Percentiles rank a stretch among this genome's conserved stretches.
phyloP scores from a whole-genome alignment of 1,140 invertebrate species.

The Drosophila pseudoananassae region DNA sequence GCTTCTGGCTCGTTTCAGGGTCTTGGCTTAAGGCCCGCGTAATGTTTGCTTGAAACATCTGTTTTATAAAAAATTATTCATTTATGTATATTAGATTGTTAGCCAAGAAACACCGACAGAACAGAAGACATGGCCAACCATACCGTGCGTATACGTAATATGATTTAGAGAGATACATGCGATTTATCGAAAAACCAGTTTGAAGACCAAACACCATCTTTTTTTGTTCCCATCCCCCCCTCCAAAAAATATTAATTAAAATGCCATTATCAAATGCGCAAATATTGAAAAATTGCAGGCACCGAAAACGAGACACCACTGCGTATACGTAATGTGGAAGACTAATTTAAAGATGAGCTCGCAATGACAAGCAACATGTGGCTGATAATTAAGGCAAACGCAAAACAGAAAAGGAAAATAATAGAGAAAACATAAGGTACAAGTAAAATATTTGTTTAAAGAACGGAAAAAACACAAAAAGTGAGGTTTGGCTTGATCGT shows the following conservation, averaged over 20 bases:
- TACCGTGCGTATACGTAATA: slow-evolving; percentile 61
- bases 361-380: slow-evolving; percentile 34
- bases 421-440: background rate
- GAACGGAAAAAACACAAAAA: slow-evolving; percentile 22
- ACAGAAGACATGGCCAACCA: slow-evolving; percentile 16
- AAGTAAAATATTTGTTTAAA: slow-evolving; percentile 15
- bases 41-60: slow-evolving; percentile 28
- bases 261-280: slow-evolving; percentile 53
- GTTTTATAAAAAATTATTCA: slow-evolving; percentile 40
- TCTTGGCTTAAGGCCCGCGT: slow-evolving; percentile 8
- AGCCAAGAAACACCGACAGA: slow-evolving; percentile 18
- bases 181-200: slow-evolving; percentile 25
- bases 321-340: slow-evolving; percentile 52
- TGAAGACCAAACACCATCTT: background rate
- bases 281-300: slow-evolving; percentile 57
- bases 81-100: slow-evolving; percentile 41
- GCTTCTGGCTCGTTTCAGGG: slow-evolving; percentile 39
- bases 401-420: slow-evolving; percentile 14
- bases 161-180: slow-evolving; percentile 1
- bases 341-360: slow-evolving; percentile 37
- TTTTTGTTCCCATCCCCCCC: background rate
- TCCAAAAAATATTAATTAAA: slow-evolving; percentile 38
- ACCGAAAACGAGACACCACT: slow-evolving; percentile 16
- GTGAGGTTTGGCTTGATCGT: background rate
- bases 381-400: background rate